phyloP scores from a whole-genome alignment of 2,888 invertebrate genomes.

The Scaptodrosophila latifasciaeformis region DNA sequence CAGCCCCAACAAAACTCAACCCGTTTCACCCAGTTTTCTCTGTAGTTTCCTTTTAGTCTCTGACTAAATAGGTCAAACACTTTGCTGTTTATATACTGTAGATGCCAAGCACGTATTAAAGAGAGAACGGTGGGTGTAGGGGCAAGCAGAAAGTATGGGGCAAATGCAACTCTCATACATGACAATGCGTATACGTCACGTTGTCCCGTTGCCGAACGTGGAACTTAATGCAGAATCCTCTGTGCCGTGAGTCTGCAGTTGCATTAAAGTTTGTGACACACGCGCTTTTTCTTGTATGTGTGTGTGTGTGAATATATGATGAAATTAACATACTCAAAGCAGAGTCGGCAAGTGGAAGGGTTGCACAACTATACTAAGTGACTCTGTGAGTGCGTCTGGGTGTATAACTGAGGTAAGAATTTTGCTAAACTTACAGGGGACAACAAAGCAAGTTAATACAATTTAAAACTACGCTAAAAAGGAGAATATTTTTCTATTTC shows the following conservation, averaged over 20 bases:
- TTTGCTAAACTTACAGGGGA: neutral
- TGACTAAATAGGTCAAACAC: constrained; percentile 51
- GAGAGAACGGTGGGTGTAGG: neutral
- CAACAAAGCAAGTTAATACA: constrained; percentile 3
- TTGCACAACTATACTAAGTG: no score
- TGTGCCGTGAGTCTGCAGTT: neutral
- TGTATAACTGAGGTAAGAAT: neutral
- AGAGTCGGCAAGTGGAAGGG: no score
- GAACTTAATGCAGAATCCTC: constrained; percentile 51
- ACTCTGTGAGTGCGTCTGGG: neutral
- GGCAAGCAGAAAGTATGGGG: constrained; percentile 1
- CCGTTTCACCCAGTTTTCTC: neutral
- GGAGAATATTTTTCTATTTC: no score
- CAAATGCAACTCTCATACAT: constrained; percentile 39
- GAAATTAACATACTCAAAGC: constrained; percentile 46
- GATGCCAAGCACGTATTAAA: constrained; percentile 44
- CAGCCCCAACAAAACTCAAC: neutral
- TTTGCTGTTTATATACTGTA: constrained; percentile 29
- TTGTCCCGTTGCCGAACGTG: constrained; percentile 24
- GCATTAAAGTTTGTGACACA: constrained; percentile 35
- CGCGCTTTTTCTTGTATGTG: no score
- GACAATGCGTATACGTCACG: constrained; percentile 64
- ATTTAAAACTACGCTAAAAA: neutral
- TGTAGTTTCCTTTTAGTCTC: no score
- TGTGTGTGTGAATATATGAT: constrained; percentile 43